phyloP scores from a whole-genome alignment of 2,113 vertebrate species.

The Mellivora capensis region DNA sequence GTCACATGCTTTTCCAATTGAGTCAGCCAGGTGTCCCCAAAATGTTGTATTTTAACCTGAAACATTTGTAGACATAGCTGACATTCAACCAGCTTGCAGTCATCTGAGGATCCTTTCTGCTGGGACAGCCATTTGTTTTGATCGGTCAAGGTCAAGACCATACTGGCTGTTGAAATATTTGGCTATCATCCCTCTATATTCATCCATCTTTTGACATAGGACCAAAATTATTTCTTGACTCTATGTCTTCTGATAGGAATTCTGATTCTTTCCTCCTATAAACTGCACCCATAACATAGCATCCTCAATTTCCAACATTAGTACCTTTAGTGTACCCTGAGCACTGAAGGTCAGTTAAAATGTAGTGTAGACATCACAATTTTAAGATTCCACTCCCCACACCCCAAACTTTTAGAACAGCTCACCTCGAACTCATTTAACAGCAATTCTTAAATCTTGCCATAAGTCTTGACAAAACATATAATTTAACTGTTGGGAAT shows the following conservation, averaged over 20 bases:
- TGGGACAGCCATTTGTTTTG: background rate
- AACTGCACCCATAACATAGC: background rate
- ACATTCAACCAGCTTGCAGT: background rate
- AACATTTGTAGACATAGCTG: background rate
- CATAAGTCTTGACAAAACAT: background rate
- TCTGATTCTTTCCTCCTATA: background rate
- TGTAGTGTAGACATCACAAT: background rate
- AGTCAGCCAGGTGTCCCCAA: background rate
- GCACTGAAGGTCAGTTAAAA: slow-evolving; percentile 34
- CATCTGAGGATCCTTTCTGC: background rate
- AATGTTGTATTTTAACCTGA: background rate
- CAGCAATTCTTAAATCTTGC: background rate
- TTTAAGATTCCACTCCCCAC: background rate
- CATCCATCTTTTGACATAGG: background rate
- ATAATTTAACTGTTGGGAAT: background rate
- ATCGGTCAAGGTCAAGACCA: background rate
- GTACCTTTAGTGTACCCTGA: background rate
- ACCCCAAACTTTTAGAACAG: background rate
- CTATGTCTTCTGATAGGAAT: background rate
- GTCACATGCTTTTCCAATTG: background rate
- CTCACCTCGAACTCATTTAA: background rate
- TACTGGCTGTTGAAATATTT: background rate
- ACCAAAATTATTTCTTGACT: background rate
- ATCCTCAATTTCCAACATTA: background rate
- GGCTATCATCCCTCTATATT: background rate